Evolutionary conservation across 2,888 invertebrate genomes (phyloP), one percentile per base, ranked within the genome.

Genomic region (Monochamus alternatus): DNA sequence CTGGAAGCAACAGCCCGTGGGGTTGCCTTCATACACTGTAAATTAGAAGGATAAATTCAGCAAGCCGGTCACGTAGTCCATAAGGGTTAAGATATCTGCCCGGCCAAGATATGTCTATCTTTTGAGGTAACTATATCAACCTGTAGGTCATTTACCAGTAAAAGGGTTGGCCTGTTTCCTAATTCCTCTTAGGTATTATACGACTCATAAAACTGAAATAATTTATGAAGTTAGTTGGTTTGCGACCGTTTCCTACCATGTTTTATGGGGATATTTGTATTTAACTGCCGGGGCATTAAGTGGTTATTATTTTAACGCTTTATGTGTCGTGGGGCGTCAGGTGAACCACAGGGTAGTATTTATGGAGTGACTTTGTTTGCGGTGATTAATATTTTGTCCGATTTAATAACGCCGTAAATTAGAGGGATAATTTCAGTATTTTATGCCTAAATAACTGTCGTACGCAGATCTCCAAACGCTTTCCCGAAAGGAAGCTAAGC

Each of bases 81-180:
- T 82, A 81, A 84, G 84, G 85, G 83, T 83, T 82, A 82, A 81
- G 83, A 84, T 85, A 86, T 85, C 84, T 84, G 83, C 83, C 83
- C 74, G 79, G 81, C 78, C 81, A 82, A 84, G 83, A 85, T 84
- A 83, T 83, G 83, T 83, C 82, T 83, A 84, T 84, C 84, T 81
- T 38, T 80, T 73, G 58, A 69, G 68, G 75, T 74, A 78, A 70
- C 76, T 80, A 69, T 74, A 77, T 78, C 78, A 78, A 80, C 78
- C 71, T 80, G 75, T 78, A 44, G 76, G 80, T 75, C 77, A 74
- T 77, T 75, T 78, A 75, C 71, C 70, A 62, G 72, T 68, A 62
- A 76, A 74, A 75, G 76, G 74, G 74, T 63, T 74, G 68, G 10
- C 69, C 47, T 52, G 71, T 78, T 71, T 32, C 58, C 63, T 62